Base-by-base conservation (phyloP, 2,113 vertebrate genomes). In the Amazona guildingii region DNA sequence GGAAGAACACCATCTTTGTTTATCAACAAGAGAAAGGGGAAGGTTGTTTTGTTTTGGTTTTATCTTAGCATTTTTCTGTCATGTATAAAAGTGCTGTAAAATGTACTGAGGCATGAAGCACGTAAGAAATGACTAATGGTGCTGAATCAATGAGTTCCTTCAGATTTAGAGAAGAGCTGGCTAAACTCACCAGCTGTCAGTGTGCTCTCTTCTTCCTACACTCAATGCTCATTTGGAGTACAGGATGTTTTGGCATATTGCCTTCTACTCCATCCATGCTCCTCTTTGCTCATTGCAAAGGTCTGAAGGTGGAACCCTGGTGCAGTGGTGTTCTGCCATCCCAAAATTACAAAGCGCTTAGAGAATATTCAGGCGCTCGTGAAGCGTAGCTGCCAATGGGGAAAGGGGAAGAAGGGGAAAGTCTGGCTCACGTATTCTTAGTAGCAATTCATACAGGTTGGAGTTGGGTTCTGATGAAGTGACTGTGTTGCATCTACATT, bases 381-480 rank as follows among this genome's bases (percentile, higher is more conserved):
- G 23, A 29, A 33, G 14, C 24, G 31, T 31, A 16, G 27, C 6
- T 88, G 31, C 46, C 28, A 17, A 0, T 39, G 44, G 39, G 44
- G 19, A 70, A 51, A 27, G 5, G 21, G 24, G 57, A 51, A 55
- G 35, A 68, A 63, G 14, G 15, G 14, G 24, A 10, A 52, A 52
- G 43, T 43, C n/a, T 81, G 39, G 10, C 48, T 82, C 8, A 5
- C 0, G 0, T 43, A 0, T 43, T 79, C 18, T 9, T 14, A 19
- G 39, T 39, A 62, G 49, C 8, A 1, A 2, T n/a, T 70, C 10
- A 3, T 68, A 37, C 52, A 51, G 63, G 9, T 29, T 44, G 54
- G 19, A 24, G 29, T 78, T 69, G 17, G 37, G n/a, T 66, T 39
- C 33, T 55, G 81, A 33, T 80, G 48, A 31, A 70, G 13, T 29